Percentiles rank a stretch among this genome's conserved stretches.
These are phyloP conservation scores for Ypsolopha scabrella DNA, from an alignment of 2,888 invertebrate species.

Conservation along the genomic window DNA sequence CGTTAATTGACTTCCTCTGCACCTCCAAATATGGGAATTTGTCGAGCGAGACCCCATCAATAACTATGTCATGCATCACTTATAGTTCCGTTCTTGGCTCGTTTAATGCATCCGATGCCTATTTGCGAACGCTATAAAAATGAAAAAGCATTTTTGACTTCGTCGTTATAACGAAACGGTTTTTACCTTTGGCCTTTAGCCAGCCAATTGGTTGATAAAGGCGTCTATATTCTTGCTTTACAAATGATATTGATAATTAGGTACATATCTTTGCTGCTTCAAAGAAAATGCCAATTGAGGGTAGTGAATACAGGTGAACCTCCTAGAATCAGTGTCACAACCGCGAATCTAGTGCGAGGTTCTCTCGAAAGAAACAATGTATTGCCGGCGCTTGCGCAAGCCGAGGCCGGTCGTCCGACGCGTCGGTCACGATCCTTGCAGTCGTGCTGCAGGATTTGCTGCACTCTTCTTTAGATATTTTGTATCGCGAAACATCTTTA, in stretches of 20 bases:
- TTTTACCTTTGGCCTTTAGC: too few species aligned
- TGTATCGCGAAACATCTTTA: too few species aligned
- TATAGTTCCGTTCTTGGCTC: not conserved
- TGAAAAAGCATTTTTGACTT: not conserved
- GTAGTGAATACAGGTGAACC: too few species aligned
- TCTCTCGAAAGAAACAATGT: slow-evolving; percentile 38
- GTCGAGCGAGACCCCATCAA: not conserved
- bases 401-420: slow-evolving; percentile 51
- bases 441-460: slow-evolving; percentile 21
- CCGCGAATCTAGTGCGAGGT: slow-evolving; percentile 50
- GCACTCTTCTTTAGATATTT: slow-evolving; percentile 1
- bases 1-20: slow-evolving; percentile 1
- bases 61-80: not conserved
- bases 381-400: slow-evolving; percentile 47
- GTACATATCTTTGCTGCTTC: too few species aligned
- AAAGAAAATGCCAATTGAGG: too few species aligned
- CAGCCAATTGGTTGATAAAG: too few species aligned
- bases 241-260: too few species aligned
- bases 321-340: slow-evolving; percentile 28
- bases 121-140: not conserved
- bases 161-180: too few species aligned
- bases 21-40: not conserved
- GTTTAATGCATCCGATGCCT: not conserved
- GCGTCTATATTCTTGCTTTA: too few species aligned
- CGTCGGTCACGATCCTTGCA: slow-evolving; percentile 47